Evolutionary conservation across 64 coral and sea anemone genomes (phyloP), one percentile per base, ranked within the genome.

Genomic region (Dendrophyllia cribrosa): DNA sequence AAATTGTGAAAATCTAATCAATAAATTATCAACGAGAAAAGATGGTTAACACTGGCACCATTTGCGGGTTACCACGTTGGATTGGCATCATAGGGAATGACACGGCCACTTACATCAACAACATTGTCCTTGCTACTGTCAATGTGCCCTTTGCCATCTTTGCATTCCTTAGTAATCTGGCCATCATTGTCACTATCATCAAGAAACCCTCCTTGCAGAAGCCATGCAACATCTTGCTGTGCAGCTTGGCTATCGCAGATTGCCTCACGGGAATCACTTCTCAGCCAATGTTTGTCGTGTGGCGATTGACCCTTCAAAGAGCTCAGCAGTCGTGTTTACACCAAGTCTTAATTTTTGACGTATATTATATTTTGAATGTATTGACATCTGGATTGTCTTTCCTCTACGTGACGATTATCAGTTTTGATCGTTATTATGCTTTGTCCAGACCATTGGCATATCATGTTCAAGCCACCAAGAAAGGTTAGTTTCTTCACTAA

Each of bases 141-240:
- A 55, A 55, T 55, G 52, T 5, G 11, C 11, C 52, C 11, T 55
- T 10, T 14, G 50, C 51, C 50, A 52, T 56, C 19, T 78, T 78
- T 78, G 75, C 75, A 52, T 78, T 78, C 75, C n/a, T 78, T 78
- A 78, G 75, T 78, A 78, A 78, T 51, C 51, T 78, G 50, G 75
- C 75, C 52, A 58, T 78, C 19, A 59, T 78, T 58, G n/a, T 78
- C 51, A 23, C 75, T 24, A 17, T 78, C 50, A 11, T 58, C 51
- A 78, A 78, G 75, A 52, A 23, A 4, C n/a, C 75, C 19, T 78
- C 75, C 9, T 56, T 78, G 58, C 49, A 78, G 50, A n/a, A n/a
- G n/a, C n/a, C n/a, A n/a, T n/a, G n/a, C n/a, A n/a, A n/a, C n/a
- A n/a, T n/a, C n/a, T n/a, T n/a, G n/a, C n/a, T n/a, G n/a, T n/a